Base-by-base conservation (phyloP, 2,113 vertebrate genomes). In the Antigone vipio region DNA sequence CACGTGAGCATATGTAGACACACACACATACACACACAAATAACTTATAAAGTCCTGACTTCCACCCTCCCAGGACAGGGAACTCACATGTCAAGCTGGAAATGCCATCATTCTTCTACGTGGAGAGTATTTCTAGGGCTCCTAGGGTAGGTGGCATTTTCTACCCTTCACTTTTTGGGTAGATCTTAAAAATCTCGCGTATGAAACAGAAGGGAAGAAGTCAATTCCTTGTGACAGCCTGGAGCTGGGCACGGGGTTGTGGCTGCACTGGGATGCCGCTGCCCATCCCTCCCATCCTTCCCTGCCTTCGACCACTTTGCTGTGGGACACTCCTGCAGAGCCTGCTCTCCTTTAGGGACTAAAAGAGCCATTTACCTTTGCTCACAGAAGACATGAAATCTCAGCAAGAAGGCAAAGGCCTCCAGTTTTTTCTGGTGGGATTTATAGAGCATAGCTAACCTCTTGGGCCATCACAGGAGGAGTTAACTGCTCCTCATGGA, bases 1-100 rank as follows among this genome's bases (percentile, higher is more conserved):
- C 94, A 91, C 35, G 74, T 87, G 93, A 91, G 87, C 89, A 88
- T 95, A 95, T 94, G 93, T 88, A 93, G 89, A 44, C 68, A 50
- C 64, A 72, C 69, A 44, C 77, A 62, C 45, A 38, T 42, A 58
- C 49, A 53, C 30, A 56, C 77, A 91, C 71, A 92, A 77, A 90
- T 80, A 95, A 81, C 75, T 88, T 88, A 64, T 93, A 11, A 89
- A 82, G 69, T 93, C 74, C 75, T 15, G 11, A 79, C 72, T 85
- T 91, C 78, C 42, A 94, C 82, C 27, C 64, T 92, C 71, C 38
- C 50, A 63, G 64, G 66, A 62, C 45, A 79, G 56, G 34, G 79
- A 85, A 94, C 56, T 73, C 68, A 66, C 35, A 47, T 63, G 17
- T 73, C 63, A 94, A 75, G 58, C 77, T 83, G 80, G 35, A 95